Base-by-base conservation (phyloP, 2,113 vertebrate species). In the Oncorhynchus gorbuscha region DNA sequence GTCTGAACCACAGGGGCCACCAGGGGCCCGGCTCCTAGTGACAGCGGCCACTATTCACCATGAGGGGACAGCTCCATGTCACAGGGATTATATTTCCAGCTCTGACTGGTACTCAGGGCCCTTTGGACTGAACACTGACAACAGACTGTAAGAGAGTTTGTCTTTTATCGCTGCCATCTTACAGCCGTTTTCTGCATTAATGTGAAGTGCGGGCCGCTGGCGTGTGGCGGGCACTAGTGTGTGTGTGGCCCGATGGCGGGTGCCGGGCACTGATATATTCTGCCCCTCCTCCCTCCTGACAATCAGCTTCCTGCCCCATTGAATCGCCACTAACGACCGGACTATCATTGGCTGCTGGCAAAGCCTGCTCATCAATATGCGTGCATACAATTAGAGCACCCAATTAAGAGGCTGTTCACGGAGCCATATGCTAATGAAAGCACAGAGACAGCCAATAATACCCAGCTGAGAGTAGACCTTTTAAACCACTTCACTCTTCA, bases 321-420 rank as follows among this genome's bases (percentile, higher is more conserved):
- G 78, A 84, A 79, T 73, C 49, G 69, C 68, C 84, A 69, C 76
- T 80, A 87, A 81, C 71, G 64, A 76, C 69, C 80, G 69, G 82
- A 72, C 84, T 82, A 87, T 83, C 75, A 89, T 82, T 82, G 81
- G 84, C 81, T 78, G 74, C 72, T 26, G 55, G 75, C 82, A 26
- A 68, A 80, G 76, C 77, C 73, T 70, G 78, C 77, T 82, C 83
- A 84, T 82, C 79, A 86, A 84, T 85, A 86, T 81, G 88, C 86
- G 81, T 79, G 76, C 77, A 32, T 82, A 75, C 77, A 83, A 87
- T 89, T 80, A 87, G 49, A 85, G 81, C 88, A 79, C 78, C 81
- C 86, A 83, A 86, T 87, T 80, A 86, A 87, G 85, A 86, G 84
- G 85, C 87, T 86, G 85, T 85, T 89, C 81, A 86, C 87, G 79